phyloP scores from a whole-genome alignment of 2,797 vertebrate species.

The Bradypodion pumilum region DNA sequence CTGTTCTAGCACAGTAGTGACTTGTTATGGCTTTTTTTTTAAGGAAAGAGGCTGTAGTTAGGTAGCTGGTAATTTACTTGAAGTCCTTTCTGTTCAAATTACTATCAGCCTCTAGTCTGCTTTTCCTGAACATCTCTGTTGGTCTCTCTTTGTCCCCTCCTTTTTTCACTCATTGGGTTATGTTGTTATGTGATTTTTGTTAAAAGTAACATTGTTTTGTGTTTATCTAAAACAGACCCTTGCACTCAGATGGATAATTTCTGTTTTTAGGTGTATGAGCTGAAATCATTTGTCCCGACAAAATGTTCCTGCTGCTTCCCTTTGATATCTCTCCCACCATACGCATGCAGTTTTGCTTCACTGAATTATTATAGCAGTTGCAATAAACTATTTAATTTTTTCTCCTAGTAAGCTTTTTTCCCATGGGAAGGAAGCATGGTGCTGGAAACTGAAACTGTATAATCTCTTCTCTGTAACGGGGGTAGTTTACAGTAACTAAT shows the following conservation, averaged over 20 bases:
- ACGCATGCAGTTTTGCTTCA: conserved; percentile 72
- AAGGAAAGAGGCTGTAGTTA: conserved; percentile 14
- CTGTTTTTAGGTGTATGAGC: conserved; percentile 16
- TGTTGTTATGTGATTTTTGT: conserved; percentile 39
- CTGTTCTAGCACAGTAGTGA: background rate
- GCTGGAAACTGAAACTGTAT: conserved; percentile 24
- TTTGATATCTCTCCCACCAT: conserved; percentile 55
- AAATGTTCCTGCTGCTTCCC: conserved; percentile 49
- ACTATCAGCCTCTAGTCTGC: background rate
- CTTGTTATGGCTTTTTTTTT: background rate
- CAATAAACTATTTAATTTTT: conserved; percentile 70
- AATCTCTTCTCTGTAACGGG: conserved; percentile 15
- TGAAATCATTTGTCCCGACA: conserved; percentile 43
- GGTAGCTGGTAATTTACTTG: conserved; percentile 4
- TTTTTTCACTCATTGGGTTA: background rate
- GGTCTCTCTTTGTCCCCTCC: background rate
- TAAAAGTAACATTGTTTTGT: conserved; percentile 46
- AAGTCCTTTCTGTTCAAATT: conserved; percentile 19
- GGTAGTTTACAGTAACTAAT: conserved; percentile 29
- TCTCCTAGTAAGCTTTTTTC: conserved; percentile 61
- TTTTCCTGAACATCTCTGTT: conserved; percentile 35
- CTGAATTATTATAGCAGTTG: conserved; percentile 74
- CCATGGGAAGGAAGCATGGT: conserved; percentile 39
- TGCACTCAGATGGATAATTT: conserved; percentile 46
- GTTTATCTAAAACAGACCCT: conserved; percentile 55